These are phyloP conservation scores for Pterostichus niger DNA, from an alignment of 2,888 invertebrate genomes.

Conservation along the genomic window DNA sequence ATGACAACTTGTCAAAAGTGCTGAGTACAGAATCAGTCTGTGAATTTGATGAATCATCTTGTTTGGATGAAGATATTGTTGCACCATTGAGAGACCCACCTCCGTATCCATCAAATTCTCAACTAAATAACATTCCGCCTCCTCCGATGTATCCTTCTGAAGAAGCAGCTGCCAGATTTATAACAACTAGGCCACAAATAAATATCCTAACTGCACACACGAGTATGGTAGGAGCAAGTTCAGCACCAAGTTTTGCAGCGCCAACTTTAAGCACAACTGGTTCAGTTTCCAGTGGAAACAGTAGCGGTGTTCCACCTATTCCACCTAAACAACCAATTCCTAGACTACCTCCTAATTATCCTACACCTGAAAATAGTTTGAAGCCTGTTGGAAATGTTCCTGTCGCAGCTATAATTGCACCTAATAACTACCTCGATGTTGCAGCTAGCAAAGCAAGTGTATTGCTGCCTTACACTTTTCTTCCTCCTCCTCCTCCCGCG, in stretches of 20 bases:
- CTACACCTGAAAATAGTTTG: slow-evolving; percentile 71
- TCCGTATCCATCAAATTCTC: slow-evolving; percentile 80
- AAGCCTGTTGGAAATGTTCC: slow-evolving; percentile 79
- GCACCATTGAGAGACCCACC: slow-evolving; percentile 82
- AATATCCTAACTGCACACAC: slow-evolving; percentile 89
- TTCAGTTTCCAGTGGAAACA: slow-evolving; percentile 59
- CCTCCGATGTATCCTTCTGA: slow-evolving; percentile 83
- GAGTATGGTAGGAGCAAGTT: slow-evolving; percentile 82
- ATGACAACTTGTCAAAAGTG: slow-evolving; percentile 78
- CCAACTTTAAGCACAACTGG: slow-evolving; percentile 73
- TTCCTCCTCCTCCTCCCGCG: slow-evolving; percentile 84
- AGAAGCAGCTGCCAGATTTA: slow-evolving; percentile 87
- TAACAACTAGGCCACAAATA: slow-evolving; percentile 87
- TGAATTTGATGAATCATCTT: slow-evolving; percentile 72
- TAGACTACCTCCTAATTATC: slow-evolving; percentile 78
- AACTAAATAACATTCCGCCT: slow-evolving; percentile 76
- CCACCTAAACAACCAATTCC: slow-evolving; percentile 75
- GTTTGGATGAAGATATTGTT: slow-evolving; percentile 68
- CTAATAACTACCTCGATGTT: slow-evolving; percentile 83
- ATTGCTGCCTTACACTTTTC: slow-evolving; percentile 77
- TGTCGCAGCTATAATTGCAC: slow-evolving; percentile 78
- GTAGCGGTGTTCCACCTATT: slow-evolving; percentile 74
- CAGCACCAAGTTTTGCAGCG: slow-evolving; percentile 81
- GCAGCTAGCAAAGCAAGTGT: slow-evolving; percentile 79
- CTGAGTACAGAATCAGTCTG: slow-evolving; percentile 68